phyloP scores from a whole-genome alignment of 2,888 invertebrate genomes.

The Mayetiola destructor region DNA sequence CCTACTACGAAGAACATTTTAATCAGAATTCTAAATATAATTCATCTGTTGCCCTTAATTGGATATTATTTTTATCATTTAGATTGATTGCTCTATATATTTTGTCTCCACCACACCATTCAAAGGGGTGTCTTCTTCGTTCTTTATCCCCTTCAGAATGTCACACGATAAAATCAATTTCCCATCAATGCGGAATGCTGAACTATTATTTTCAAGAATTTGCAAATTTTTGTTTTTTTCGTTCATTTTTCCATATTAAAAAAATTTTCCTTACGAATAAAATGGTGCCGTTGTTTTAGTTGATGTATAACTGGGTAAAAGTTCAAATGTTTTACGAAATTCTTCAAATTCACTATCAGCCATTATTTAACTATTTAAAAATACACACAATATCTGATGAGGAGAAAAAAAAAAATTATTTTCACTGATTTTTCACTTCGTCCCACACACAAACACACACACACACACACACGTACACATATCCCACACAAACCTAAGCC shows the following conservation, averaged over 20 bases:
- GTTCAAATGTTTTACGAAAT: constrained; percentile 74
- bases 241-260: too few relatives aligned
- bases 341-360: constrained; percentile 89
- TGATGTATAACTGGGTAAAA: constrained; percentile 62
- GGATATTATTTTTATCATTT: too few relatives aligned
- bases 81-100: too few relatives aligned
- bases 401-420: too few relatives aligned
- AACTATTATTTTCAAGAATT: not conserved
- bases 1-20: too few relatives aligned
- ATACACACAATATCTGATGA: too few relatives aligned
- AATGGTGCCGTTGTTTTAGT: constrained; percentile 65
- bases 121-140: too few relatives aligned
- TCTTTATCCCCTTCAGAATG: too few relatives aligned
- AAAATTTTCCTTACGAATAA: constrained; percentile 60
- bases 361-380: constrained; percentile 40
- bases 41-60: too few relatives aligned
- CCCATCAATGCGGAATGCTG: not conserved
- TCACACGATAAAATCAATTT: too few relatives aligned
- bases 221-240: not conserved
- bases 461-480: not conserved
- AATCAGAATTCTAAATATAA: too few relatives aligned
- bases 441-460: not conserved
- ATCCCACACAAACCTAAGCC: not conserved
- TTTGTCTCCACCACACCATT: too few relatives aligned
- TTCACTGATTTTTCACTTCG: not conserved